Conservation (phyloP, 92 coral and sea anemone genomes). For the Siderastrea siderea region DNA sequence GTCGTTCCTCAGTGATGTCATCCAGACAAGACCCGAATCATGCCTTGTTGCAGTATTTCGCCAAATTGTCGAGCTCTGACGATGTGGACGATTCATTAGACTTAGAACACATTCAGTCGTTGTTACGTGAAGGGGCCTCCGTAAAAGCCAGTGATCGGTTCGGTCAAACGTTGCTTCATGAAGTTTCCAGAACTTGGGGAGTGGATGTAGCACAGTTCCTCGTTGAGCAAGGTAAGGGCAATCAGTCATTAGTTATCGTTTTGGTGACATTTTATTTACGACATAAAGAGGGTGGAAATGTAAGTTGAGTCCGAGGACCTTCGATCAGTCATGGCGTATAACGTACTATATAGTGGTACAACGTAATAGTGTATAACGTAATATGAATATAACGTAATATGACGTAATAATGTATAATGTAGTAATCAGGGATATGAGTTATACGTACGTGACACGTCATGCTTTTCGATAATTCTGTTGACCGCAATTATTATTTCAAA, state of each 20-base stretch:
- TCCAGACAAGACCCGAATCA: slow-evolving; percentile 33
- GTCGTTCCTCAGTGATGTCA: slow-evolving; percentile 12
- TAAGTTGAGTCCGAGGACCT: no score
- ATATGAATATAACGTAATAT: no score
- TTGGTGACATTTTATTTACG: no score
- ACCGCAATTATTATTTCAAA: slow-evolving; percentile 49
- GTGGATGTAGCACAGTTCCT: slow-evolving; percentile 71
- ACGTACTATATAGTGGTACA: no score
- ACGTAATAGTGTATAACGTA: no score
- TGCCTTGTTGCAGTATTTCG: slow-evolving; percentile 69
- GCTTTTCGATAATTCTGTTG: slow-evolving; percentile 57
- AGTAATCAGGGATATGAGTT: neutral
- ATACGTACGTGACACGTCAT: neutral
- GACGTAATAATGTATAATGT: no score
- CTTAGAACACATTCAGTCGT: slow-evolving; percentile 58
- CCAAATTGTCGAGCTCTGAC: slow-evolving; percentile 62
- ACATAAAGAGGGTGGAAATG: no score
- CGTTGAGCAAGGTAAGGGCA: slow-evolving; percentile 55
- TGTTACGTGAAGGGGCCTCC: slow-evolving; percentile 67
- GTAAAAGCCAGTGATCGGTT: slow-evolving; percentile 63
- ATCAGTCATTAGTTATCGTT: neutral
- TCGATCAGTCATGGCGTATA: no score
- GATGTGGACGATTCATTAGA: slow-evolving; percentile 69
- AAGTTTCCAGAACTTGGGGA: slow-evolving; percentile 78
- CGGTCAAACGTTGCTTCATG: slow-evolving; percentile 77